phyloP scores from a whole-genome alignment of 2,797 vertebrate genomes.

The Melanogrammus aeglefinus region DNA sequence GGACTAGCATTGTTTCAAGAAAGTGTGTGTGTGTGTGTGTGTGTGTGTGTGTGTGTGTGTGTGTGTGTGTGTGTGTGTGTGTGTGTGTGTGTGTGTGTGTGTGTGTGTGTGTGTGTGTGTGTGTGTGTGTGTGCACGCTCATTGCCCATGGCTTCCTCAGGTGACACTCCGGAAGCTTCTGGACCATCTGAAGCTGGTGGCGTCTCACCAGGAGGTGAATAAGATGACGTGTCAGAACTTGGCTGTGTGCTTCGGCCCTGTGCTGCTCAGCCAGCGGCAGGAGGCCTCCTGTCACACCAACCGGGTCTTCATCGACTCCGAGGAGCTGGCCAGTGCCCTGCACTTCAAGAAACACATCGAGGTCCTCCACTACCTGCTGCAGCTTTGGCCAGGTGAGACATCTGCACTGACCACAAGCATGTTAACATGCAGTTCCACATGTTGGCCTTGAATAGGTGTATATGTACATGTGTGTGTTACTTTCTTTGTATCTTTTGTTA shows the following conservation, averaged over 20 bases:
- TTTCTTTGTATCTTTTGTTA: neutral
- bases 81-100: neutral
- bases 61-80: too few species aligned
- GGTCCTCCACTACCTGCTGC: constrained; percentile 95
- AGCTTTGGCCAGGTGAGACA: constrained; percentile 91
- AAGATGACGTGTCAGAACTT: constrained; percentile 99
- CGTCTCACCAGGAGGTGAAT: constrained; percentile 91
- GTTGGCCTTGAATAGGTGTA: neutral
- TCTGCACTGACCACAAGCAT: neutral
- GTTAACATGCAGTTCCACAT: neutral
- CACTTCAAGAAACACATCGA: constrained; percentile 99
- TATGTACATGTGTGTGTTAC: neutral
- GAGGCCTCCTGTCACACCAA: constrained; percentile 88
- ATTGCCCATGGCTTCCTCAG: constrained; percentile 58
- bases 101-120: neutral
- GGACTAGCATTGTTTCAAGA: neutral
- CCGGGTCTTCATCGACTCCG: constrained; percentile 92
- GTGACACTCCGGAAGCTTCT: constrained; percentile 89
- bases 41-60: too few species aligned
- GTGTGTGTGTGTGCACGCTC: neutral
- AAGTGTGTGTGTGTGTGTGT: neutral
- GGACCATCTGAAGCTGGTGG: constrained; percentile 93
- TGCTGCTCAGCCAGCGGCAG: constrained; percentile 92
- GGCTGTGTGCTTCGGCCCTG: constrained; percentile 96
- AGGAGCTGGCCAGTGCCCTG: constrained; percentile 93